Base-by-base conservation (phyloP, 37 sponge, comb jelly and placozoan genomes). In the Theonella swinhoei region DNA sequence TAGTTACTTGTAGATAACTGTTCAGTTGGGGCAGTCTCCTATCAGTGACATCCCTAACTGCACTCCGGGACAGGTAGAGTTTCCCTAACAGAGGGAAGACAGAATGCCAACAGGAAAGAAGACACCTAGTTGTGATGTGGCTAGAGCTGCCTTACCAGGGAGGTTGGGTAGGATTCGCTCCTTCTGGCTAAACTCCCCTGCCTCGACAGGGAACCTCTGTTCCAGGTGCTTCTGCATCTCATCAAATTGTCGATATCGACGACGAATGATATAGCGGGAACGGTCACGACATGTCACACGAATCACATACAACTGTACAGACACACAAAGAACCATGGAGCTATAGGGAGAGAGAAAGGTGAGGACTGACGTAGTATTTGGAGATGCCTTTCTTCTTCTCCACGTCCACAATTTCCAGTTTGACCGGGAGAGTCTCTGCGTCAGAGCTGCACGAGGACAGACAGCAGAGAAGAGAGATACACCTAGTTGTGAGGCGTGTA, bases 171-270 rank as follows among this genome's bases (percentile, higher is more conserved):
- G 70, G 31, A 35, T 86, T 11, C 94, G 75, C 0, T 96, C 94
- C 40, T 69, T 77, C 26, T 58, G 39, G 20, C 80, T 90, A 23
- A 90, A 86, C 58, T 77, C 70, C 0, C 95, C 95, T 23, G 93
- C 93, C 41, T 97, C 98, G 3, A 91, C 76, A 17, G 93, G 86
- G 33, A 92, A 97, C 40, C 91, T 26, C 17, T 94, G 88, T 77
- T 92, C 96, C 71, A 97, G 68, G 38, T 42, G 17, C 3, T 34
- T 31, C 40, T 85, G 76, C 83, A 97, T 79, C 39, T 92, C 92
- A 74, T 87, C 34, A 62, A 97, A 97, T 61, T 94, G 85, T 24
- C 70, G 64, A 70, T 85, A 97, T 28, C 93, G 74, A 4, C 98
- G 84, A 73, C 72, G 88, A 35, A 97, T 81, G 64, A 70, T 39